phyloP scores from a whole-genome alignment of 1,140 invertebrate genomes.

The Scaptomyza hsui region DNA sequence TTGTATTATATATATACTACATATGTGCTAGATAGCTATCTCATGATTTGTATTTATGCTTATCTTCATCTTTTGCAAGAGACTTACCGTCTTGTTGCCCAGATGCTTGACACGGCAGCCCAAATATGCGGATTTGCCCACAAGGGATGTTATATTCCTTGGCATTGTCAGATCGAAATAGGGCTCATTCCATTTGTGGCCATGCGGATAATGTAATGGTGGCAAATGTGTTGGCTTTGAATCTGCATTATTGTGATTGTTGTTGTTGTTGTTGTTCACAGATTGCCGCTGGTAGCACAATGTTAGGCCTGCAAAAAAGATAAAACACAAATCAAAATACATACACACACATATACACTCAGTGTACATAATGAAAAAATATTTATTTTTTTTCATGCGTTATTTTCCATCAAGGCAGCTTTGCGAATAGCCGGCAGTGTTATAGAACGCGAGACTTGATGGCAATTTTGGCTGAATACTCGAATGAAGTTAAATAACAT shows the following conservation, averaged over 20 bases:
- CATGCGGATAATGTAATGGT: slow-evolving; percentile 76
- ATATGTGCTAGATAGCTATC: slow-evolving; percentile 28
- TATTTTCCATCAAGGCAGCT: slow-evolving; percentile 7
- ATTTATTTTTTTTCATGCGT: slow-evolving; percentile 17
- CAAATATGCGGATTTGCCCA: slow-evolving; percentile 93
- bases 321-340: slow-evolving; percentile 6
- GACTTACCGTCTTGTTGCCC: slow-evolving; percentile 92
- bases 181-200: slow-evolving; percentile 85
- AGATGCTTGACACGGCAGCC: slow-evolving; percentile 94
- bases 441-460: slow-evolving; percentile 7
- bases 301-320: slow-evolving; percentile 68
- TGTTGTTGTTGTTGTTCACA: slow-evolving; percentile 57
- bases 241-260: slow-evolving; percentile 79
- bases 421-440: slow-evolving; percentile 8
- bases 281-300: slow-evolving; percentile 82
- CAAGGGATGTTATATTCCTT: slow-evolving; percentile 92
- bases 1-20: not conserved
- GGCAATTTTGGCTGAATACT: not conserved
- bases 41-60: slow-evolving; percentile 37
- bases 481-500: slow-evolving; percentile 8
- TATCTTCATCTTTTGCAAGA: slow-evolving; percentile 22
- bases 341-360: not conserved
- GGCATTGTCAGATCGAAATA: slow-evolving; percentile 94
- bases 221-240: slow-evolving; percentile 80
- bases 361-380: slow-evolving; percentile 12